These are phyloP conservation scores for Autographa gamma DNA, from an alignment of 2,888 invertebrate species.

Conservation along the genomic window DNA sequence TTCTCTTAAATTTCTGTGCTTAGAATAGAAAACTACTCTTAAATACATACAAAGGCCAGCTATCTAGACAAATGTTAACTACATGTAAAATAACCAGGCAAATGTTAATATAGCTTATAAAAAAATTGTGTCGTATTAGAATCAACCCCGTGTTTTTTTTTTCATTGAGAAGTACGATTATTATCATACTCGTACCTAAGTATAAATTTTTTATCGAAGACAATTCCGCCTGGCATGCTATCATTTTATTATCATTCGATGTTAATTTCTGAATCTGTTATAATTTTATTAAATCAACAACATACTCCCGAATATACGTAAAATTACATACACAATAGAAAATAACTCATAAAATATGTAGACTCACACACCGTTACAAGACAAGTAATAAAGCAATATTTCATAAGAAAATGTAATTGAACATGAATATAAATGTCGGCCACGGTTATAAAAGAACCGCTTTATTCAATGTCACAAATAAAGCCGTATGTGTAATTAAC, in stretches of 20 bases:
- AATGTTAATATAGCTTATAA: no score
- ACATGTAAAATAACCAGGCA: no score
- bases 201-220: no score
- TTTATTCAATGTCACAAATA: slow-evolving; percentile 58
- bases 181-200: no score
- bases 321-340: background rate
- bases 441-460: slow-evolving; percentile 48
- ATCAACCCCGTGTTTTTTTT: no score
- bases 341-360: background rate
- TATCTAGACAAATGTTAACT: no score
- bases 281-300: background rate
- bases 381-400: slow-evolving; percentile 36
- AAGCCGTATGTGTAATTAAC: slow-evolving; percentile 50
- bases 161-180: no score
- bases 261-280: background rate
- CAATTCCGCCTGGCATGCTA: no score
- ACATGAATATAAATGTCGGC: slow-evolving; percentile 52
- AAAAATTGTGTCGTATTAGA: no score
- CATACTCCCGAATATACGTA: background rate
- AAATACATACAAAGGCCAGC: background rate
- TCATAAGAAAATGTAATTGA: slow-evolving; percentile 53
- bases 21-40: background rate
- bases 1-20: background rate
- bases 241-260: background rate
- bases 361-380: slow-evolving; percentile 11